Conservation (phyloP, 92 coral and sea anemone species). For the Virgularia gustaviana region DNA sequence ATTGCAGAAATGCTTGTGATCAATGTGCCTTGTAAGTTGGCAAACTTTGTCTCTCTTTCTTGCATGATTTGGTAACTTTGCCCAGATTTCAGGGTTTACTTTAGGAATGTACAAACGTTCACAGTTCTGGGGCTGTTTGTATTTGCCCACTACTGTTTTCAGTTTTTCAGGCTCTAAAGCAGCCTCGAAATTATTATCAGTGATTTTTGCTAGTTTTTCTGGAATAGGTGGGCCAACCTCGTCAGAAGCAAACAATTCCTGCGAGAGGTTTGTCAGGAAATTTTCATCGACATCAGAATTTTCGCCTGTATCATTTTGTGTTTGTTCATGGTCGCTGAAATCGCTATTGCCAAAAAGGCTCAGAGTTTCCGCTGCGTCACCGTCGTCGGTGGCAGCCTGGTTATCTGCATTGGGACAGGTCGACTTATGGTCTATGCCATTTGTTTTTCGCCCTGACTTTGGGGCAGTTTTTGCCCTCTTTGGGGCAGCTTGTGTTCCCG, state of each 20-base stretch:
- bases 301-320: background rate
- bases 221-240: background rate
- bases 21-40: background rate
- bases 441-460: background rate
- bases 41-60: background rate
- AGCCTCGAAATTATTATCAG: background rate
- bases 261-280: background rate
- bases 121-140: background rate
- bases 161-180: background rate
- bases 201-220: background rate
- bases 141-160: background rate
- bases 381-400: background rate
- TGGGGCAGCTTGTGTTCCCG: background rate
- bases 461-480: background rate
- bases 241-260: background rate
- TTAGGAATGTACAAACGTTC: background rate
- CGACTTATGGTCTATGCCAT: background rate
- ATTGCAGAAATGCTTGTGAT: background rate
- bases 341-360: background rate
- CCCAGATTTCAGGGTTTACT: background rate
- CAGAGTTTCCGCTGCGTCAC: background rate
- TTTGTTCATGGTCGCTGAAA: background rate
- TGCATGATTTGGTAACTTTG: background rate
- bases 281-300: background rate
- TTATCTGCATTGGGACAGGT: no score